Percentiles rank a stretch among this genome's conserved stretches.
phyloP scores from a whole-genome alignment of 2,113 vertebrate genomes.

The mouse (Mus musculus) region GRCm39 chr14:117849501-117850000 shows the following conservation, averaged over 20 bases:
- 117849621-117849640: background rate
- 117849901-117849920: background rate
- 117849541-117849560: background rate
- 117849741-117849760: background rate
- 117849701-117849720: background rate
- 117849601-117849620: background rate
- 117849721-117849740: background rate
- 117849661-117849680: background rate
- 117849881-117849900: background rate
- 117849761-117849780: background rate
- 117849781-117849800: background rate
- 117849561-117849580: background rate
- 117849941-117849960: background rate
- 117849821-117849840: background rate
- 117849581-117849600: background rate
- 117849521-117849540: background rate
- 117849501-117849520: background rate
- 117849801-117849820: background rate
- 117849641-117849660: background rate
- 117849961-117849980: background rate
- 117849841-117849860: background rate
- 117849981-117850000: slow-evolving; percentile 1
- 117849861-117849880: background rate
- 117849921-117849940: background rate
- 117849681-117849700: background rate